Conservation (phyloP, 2,113 vertebrate species). For the Eudorcas thomsonii region DNA sequence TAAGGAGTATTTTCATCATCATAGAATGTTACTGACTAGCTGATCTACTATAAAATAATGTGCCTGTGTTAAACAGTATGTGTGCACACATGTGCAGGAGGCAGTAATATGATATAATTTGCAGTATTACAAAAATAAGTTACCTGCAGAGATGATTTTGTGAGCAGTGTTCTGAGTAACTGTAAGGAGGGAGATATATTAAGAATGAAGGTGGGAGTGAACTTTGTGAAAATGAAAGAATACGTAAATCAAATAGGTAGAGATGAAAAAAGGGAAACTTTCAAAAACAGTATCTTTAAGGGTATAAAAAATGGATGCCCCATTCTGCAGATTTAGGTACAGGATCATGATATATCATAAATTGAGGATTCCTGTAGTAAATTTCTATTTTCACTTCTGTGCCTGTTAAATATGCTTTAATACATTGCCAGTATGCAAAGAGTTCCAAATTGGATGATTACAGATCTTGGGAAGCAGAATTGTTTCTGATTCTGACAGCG, state of each 20-base stretch:
- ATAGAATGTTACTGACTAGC: neutral
- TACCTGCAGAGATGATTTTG: neutral
- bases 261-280: neutral
- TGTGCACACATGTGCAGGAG: neutral
- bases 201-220: neutral
- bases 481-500: neutral
- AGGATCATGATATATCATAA: neutral
- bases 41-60: neutral
- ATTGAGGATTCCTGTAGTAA: neutral
- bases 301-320: neutral
- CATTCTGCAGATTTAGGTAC: neutral
- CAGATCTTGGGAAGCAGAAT: conserved; percentile 34
- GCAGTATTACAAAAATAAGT: neutral
- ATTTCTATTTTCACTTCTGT: conserved; percentile 21
- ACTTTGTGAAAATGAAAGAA: neutral
- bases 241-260: neutral
- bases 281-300: neutral
- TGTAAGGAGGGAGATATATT: neutral
- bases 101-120: neutral
- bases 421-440: neutral
- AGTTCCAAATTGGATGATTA: neutral
- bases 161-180: neutral
- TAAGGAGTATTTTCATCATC: neutral
- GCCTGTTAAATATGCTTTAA: neutral
- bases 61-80: neutral